Base-by-base conservation (phyloP, 2,797 vertebrate species). In the Psittacula echo region DNA sequence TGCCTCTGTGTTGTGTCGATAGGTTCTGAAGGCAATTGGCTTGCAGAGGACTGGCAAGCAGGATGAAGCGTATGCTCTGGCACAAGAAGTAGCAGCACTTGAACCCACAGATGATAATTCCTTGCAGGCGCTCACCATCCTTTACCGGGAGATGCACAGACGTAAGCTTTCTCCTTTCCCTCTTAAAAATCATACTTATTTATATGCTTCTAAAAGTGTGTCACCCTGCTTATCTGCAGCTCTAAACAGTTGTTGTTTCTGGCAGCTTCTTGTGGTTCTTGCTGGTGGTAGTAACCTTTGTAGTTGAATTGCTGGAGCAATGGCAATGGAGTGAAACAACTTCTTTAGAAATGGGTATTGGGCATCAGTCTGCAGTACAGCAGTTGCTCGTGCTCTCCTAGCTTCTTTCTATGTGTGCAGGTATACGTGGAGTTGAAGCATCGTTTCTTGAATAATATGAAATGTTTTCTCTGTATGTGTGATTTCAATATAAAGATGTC, bases 91-190 rank as follows among this genome's bases (percentile, higher is more conserved):
- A 71, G 98, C 99, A 48, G 98, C 97, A 15, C 98, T 99, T 9
- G 99, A 99, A 90, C 99, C 99, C 54, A 99, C 99, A 1, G 99
- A 99, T 54, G 99, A 99, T 97, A 99, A 99, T 98, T 99, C 99
- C 0, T 97, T 99, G 66, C 99, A 99, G 90, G 99, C 99, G 10
- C 98, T 99, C 80, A 99, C 99, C 20, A 99, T 99, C 66, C 98
- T 99, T 29, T 99, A 99, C 97, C 97, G 99, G 94, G 99, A 99
- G 95, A 99, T 99, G 99, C 99, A 99, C 77, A 98, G 99, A 81
- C 99, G 98, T 99, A 97, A 81, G 98, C 96, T 90, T 67, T 65
- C 58, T 56, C 54, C 65, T 86, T 75, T 82, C 19, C 32, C n/a
- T 72, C 45, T 34, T 56, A n/a, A 34, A 87, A 80, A n/a, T 45